A percentile compares a stretch with the other conserved stretches of the same genome.
Conservation (phyloP, 2,113 vertebrate genomes). For the Tachycineta bicolor region DNA sequence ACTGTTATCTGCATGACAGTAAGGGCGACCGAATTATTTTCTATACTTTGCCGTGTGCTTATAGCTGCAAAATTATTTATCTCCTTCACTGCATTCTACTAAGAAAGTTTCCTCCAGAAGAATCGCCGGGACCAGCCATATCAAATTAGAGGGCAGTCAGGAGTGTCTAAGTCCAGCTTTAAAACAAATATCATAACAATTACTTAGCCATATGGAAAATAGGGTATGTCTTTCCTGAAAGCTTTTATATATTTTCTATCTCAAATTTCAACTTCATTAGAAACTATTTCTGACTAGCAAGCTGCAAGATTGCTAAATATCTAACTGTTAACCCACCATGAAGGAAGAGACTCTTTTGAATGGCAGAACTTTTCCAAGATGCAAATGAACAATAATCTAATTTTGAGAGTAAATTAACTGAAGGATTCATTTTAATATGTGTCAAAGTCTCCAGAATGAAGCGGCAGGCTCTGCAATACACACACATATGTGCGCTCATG, state of each 20-base stretch:
- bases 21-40: slow-evolving; percentile 59
- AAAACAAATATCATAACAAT: slow-evolving; percentile 79
- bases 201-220: slow-evolving; percentile 80
- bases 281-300: slow-evolving; percentile 73
- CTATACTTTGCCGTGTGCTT: slow-evolving; percentile 68
- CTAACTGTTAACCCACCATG: slow-evolving; percentile 68
- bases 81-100: slow-evolving; percentile 72
- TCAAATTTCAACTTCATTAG: slow-evolving; percentile 76
- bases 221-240: slow-evolving; percentile 72
- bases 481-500: neutral
- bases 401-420: slow-evolving; percentile 66
- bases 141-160: slow-evolving; percentile 79
- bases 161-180: slow-evolving; percentile 79
- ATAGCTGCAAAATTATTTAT: slow-evolving; percentile 75
- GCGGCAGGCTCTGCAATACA: neutral
- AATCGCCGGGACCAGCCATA: slow-evolving; percentile 70
- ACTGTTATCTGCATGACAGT: slow-evolving; percentile 11
- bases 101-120: slow-evolving; percentile 74
- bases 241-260: slow-evolving; percentile 70
- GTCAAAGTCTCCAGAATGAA: slow-evolving; percentile 42
- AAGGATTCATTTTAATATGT: slow-evolving; percentile 41
- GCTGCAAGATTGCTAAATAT: slow-evolving; percentile 66
- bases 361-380: slow-evolving; percentile 61
- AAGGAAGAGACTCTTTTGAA: slow-evolving; percentile 60
- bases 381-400: slow-evolving; percentile 70